phyloP scores from a whole-genome alignment of 2,888 invertebrate species.

The Acleris literana region DNA sequence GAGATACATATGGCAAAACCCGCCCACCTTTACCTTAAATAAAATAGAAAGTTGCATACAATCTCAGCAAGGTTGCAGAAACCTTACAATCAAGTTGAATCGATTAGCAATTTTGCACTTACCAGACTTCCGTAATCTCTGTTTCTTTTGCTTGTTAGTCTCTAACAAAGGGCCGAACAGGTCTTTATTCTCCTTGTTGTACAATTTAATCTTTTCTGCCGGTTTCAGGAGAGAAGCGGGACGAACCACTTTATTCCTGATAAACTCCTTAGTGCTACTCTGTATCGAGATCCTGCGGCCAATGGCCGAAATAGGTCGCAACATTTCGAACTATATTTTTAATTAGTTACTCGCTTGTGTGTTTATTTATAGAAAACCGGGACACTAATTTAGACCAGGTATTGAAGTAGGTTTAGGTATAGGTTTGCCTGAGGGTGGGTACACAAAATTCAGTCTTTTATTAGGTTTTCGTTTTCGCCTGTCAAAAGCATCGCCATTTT shows the following conservation, averaged over 20 bases:
- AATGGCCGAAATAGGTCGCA: conserved; percentile 63
- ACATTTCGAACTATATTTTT: conserved; percentile 51
- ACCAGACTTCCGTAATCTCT: conserved; percentile 67
- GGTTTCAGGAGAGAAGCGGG: conserved; percentile 73
- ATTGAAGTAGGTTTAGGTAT: conserved; percentile 8
- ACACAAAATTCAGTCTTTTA: background rate
- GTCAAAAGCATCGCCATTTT: conserved; percentile 28
- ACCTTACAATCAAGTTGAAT: conserved; percentile 45
- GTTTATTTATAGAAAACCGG: conserved; percentile 24
- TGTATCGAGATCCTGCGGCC: conserved; percentile 59
- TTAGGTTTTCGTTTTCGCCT: background rate
- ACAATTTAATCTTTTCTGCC: conserved; percentile 72
- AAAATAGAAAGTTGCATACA: conserved; percentile 36
- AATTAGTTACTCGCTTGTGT: background rate
- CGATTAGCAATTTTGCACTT: conserved; percentile 46
- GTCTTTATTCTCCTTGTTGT: conserved; percentile 77
- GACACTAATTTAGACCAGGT: conserved; percentile 16
- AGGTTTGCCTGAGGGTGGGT: conserved; percentile 6
- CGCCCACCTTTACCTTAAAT: conserved; percentile 25
- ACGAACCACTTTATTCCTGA: conserved; percentile 71
- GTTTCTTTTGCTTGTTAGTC: conserved; percentile 71
- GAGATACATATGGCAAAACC: background rate
- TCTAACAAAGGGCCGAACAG: conserved; percentile 79
- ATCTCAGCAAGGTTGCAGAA: conserved; percentile 59
- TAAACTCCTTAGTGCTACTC: conserved; percentile 59